These are phyloP conservation scores for Himalopsyche tibetana DNA, from an alignment of 2,888 invertebrate genomes.

Conservation along the genomic window DNA sequence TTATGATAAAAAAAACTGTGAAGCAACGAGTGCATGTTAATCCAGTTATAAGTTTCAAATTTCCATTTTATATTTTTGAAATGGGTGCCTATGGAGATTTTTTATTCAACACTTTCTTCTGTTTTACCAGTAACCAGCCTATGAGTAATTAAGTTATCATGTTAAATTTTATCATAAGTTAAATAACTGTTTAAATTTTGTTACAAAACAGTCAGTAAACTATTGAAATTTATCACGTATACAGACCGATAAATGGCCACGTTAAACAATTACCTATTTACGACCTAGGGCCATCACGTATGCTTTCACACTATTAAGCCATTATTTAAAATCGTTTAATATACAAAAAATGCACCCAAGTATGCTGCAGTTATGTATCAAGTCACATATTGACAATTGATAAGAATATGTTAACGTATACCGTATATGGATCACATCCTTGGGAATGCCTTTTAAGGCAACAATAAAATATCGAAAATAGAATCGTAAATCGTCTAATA, in stretches of 20 bases:
- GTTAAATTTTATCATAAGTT: too few relatives aligned
- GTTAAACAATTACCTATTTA: not conserved
- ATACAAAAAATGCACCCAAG: not conserved
- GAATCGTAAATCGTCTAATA: not conserved
- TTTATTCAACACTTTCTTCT: too few relatives aligned
- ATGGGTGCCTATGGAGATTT: too few relatives aligned
- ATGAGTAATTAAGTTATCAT: too few relatives aligned
- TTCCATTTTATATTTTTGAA: too few relatives aligned
- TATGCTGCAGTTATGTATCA: not conserved
- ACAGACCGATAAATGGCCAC: not conserved
- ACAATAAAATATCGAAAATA: not conserved
- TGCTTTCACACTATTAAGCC: not conserved
- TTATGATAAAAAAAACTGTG: too few relatives aligned
- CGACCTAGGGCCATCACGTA: constrained; percentile 7
- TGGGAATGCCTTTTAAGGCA: not conserved
- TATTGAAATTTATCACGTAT: too few relatives aligned
- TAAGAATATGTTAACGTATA: not conserved
- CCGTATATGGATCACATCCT: not conserved
- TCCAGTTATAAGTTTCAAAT: too few relatives aligned
- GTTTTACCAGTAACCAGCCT: too few relatives aligned
- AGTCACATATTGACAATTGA: not conserved
- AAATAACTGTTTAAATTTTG: too few relatives aligned
- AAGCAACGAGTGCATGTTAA: too few relatives aligned
- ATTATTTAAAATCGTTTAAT: not conserved
- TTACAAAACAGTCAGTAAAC: too few relatives aligned